phyloP scores from a whole-genome alignment of 2,113 vertebrate species.

The Neolamprologus kungweensis region DNA sequence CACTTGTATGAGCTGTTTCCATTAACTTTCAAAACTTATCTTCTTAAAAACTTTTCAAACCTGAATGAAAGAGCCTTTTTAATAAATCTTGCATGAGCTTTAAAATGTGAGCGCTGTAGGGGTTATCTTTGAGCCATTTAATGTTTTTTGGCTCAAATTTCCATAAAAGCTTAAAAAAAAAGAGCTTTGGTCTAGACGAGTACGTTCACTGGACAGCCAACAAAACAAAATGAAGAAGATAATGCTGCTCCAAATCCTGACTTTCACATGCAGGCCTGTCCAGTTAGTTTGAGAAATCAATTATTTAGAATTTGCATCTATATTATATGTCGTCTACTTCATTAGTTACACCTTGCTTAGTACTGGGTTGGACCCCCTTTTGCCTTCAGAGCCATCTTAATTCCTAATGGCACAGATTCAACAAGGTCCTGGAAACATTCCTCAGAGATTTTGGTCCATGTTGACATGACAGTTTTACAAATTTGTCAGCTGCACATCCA shows the following conservation, averaged over 20 bases:
- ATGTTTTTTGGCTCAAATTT: not conserved
- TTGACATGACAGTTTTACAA: not conserved
- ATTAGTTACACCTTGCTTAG: not conserved
- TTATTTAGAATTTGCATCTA: not conserved
- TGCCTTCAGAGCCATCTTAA: not conserved
- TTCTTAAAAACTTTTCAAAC: not conserved
- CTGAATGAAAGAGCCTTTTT: not conserved
- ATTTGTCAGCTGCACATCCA: not conserved
- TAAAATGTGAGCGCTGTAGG: not conserved
- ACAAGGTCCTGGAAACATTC: not conserved
- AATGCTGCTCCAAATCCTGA: not conserved
- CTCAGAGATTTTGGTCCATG: not conserved
- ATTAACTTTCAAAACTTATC: not conserved
- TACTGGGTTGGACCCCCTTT: not conserved
- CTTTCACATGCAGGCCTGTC: not conserved
- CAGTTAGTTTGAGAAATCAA: not conserved
- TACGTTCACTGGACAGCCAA: not conserved
- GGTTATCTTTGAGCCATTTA: not conserved
- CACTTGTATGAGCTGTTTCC: not conserved
- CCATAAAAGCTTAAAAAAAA: fast-evolving
- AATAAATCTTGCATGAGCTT: not conserved
- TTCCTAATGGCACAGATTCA: not conserved
- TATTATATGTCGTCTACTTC: not conserved
- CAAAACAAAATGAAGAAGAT: not conserved
- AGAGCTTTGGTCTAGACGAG: not conserved